Conservation (phyloP, 2,888 invertebrate species). For the Resseliella maxima region DNA sequence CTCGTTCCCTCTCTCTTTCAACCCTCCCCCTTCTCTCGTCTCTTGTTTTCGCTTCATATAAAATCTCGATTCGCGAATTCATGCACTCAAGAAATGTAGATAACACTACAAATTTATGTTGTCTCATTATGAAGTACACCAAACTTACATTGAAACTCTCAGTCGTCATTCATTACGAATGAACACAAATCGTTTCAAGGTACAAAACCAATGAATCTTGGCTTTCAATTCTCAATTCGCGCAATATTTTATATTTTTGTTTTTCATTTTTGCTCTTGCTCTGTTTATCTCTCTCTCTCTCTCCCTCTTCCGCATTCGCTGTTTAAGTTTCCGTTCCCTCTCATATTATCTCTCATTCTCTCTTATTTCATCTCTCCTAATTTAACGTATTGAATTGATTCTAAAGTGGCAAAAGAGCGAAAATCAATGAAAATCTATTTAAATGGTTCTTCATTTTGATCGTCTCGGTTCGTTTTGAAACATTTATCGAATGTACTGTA, state of each 20-base stretch:
- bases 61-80: background rate
- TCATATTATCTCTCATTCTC: too few relatives aligned
- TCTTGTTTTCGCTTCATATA: background rate
- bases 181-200: background rate
- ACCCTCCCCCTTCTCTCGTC: background rate
- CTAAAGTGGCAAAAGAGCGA: background rate
- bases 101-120: background rate
- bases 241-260: too few relatives aligned
- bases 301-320: too few relatives aligned
- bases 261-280: too few relatives aligned
- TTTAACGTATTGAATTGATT: too few relatives aligned
- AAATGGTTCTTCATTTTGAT: background rate
- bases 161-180: background rate
- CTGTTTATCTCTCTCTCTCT: too few relatives aligned
- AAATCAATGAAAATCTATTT: slow-evolving; percentile 18
- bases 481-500: background rate
- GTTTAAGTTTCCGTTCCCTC: too few relatives aligned
- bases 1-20: background rate
- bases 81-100: background rate
- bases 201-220: background rate
- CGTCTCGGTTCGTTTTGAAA: background rate
- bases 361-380: too few relatives aligned
- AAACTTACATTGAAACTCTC: background rate
- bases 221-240: background rate
- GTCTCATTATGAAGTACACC: background rate